Evolutionary conservation across 1,140 invertebrate genomes (phyloP).

Genomic region (Spodoptera litura): DNA sequence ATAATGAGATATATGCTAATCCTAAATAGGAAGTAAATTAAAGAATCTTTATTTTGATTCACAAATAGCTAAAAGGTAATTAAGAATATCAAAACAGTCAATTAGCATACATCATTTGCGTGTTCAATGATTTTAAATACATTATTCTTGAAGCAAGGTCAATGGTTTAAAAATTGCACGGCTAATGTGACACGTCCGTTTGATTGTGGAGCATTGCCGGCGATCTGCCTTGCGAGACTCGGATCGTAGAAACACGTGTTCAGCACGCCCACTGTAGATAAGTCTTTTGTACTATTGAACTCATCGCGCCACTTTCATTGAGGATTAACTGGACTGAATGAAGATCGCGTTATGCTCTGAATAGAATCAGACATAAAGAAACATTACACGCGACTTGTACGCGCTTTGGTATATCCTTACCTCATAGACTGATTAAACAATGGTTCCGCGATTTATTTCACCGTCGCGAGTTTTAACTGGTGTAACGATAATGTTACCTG

Average conservation of each 20-base stretch:
- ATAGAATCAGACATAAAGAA: background rate
- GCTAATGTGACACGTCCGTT: background rate
- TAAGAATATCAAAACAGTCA: background rate
- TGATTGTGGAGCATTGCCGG: background rate
- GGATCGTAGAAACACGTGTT: constrained; percentile 6
- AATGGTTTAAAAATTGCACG: background rate
- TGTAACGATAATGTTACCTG: too few species aligned
- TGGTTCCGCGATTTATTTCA: too few species aligned
- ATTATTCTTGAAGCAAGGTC: constrained; percentile 13
- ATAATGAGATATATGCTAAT: background rate
- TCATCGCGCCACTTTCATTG: constrained; percentile 31
- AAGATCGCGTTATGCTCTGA: background rate
- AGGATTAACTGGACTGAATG: constrained; percentile 19
- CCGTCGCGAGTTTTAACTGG: too few species aligned
- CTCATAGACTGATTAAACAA: too few species aligned
- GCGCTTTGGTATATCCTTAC: too few species aligned
- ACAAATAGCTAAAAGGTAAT: background rate
- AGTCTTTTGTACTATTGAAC: constrained; percentile 35
- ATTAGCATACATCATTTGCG: background rate
- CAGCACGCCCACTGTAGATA: constrained; percentile 22
- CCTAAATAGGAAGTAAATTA: background rate
- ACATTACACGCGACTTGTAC: background rate
- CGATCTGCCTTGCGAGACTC: background rate
- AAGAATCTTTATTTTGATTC: background rate
- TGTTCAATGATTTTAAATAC: background rate